Conservation (phyloP, 2,113 vertebrate species). For the Xerus inauris region DNA sequence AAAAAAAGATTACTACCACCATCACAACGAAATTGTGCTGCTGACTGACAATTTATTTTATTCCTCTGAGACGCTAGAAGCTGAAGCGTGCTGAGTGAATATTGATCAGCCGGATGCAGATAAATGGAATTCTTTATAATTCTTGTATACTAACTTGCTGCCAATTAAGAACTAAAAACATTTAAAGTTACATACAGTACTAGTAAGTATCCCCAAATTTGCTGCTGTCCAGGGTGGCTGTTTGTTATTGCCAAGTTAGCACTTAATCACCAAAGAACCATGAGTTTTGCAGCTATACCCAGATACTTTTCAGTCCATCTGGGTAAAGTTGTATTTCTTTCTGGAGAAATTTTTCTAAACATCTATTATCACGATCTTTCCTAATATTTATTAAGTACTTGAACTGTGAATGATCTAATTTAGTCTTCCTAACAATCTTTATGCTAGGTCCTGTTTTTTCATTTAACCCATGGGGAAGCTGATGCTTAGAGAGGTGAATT, state of each 20-base stretch:
- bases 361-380: neutral
- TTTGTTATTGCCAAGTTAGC: neutral
- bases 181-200: conserved; percentile 67
- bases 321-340: neutral
- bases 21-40: conserved; percentile 79
- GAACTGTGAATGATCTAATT: neutral
- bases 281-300: neutral
- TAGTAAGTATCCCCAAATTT: conserved; percentile 63
- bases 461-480: neutral
- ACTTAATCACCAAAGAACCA: neutral
- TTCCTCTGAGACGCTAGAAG: conserved; percentile 80
- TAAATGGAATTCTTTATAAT: conserved; percentile 85
- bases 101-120: conserved; percentile 84
- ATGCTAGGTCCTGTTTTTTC: neutral
- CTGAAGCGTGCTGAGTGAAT: conserved; percentile 83
- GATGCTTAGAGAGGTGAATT: neutral
- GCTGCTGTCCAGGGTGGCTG: conserved; percentile 1
- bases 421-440: neutral
- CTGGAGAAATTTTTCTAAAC: neutral
- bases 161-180: conserved; percentile 81
- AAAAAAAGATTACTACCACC: conserved; percentile 42
- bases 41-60: conserved; percentile 86
- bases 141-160: conserved; percentile 82
- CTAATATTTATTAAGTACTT: neutral
- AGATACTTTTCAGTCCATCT: too few species aligned